These are phyloP conservation scores for Sylvia atricapilla DNA, from an alignment of 2,113 vertebrate species.

Conservation along the genomic window DNA sequence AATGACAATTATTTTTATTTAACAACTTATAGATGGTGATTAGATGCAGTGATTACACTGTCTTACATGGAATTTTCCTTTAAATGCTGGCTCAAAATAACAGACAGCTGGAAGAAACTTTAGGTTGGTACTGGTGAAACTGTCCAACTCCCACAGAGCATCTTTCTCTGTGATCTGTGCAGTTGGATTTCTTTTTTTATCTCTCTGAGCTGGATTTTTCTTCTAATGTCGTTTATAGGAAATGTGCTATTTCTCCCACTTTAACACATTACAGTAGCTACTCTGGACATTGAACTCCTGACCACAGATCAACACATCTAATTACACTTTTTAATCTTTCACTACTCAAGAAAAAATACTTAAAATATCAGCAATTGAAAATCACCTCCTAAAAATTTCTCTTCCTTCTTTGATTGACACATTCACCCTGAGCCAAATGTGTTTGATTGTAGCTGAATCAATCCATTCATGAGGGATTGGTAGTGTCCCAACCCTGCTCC, in stretches of 20 bases:
- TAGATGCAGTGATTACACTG: not conserved
- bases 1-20: not conserved
- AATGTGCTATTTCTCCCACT: not conserved
- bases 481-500: not conserved
- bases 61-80: conserved; percentile 22
- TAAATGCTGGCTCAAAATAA: conserved; percentile 43
- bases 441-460: not conserved
- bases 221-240: not conserved
- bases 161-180: not conserved
- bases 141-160: not conserved
- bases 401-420: not conserved
- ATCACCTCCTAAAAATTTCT: not conserved
- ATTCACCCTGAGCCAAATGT: not conserved
- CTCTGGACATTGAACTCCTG: not conserved
- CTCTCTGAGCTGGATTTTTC: not conserved
- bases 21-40: not conserved
- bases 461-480: not conserved
- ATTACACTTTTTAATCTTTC: conserved; percentile 4
- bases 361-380: conserved; percentile 36
- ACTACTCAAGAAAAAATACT: conserved; percentile 17
- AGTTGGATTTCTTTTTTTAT: not conserved
- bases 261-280: not conserved
- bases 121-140: conserved; percentile 13
- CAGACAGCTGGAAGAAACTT: conserved; percentile 35
- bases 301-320: not conserved